Evolutionary conservation across 2,797 vertebrate species (phyloP), one percentile per base, ranked within the genome.

Genomic region (Anguilla megastoma): DNA sequence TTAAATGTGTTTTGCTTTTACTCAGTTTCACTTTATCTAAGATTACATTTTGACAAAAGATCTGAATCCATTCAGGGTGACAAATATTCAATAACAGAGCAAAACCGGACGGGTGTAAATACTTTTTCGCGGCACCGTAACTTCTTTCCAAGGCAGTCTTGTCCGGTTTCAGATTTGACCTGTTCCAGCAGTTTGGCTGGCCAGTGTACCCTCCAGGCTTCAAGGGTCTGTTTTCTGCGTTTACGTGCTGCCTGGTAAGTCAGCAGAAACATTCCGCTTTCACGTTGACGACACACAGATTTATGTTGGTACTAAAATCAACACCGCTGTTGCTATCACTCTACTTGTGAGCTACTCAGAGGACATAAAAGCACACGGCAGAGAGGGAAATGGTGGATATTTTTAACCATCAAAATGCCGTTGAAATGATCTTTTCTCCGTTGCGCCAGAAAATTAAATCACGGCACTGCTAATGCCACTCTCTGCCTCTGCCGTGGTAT

Each of bases 251-350:
- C 33, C 14, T 76, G 30, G 36, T 33, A 76, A 76, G 30, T 24
- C 66, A 76, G 30, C 30, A 76, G 33, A 76, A 76, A 76, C 71
- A 33, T 76, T 76, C 71, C 33, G 36, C 71, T 76, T 76, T 76
- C 33, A 41, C 45, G 16, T 79, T 24, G 30, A 79, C 5, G 36
- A 79, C 33, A 74, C 69, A 79, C 10, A 21, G 74, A 21, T 79
- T 79, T 79, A 79, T 79, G 74, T 45, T 18, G 14, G 74, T 79
- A 18, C 74, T 45, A 79, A 45, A 79, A 21, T 41, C 69, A 71
- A 45, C 36, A 41, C 74, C 14, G 74, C 74, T 79, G 74, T 41
- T 45, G 33, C 74, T 21, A 79, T 71, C 69, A 30, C 69, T 71
- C 33, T 79, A 41, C 16, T 79, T 79, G 36, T 45, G 74, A 79